Percentiles rank a stretch among this genome's conserved stretches.
These are phyloP conservation scores for Myripristis jacobus DNA, from an alignment of 2,797 vertebrate genomes.

Conservation along the genomic window DNA sequence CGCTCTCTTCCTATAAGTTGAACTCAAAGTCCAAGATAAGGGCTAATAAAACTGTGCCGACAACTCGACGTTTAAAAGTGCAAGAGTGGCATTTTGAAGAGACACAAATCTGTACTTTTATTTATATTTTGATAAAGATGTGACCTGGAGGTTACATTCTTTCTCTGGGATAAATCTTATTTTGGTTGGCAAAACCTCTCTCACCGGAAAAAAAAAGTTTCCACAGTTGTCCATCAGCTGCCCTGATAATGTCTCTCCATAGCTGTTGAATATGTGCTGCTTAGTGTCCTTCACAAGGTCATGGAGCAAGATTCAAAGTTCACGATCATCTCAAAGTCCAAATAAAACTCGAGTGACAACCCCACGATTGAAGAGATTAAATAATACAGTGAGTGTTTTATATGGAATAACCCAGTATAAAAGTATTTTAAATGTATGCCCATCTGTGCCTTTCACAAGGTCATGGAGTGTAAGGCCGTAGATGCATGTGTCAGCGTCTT, in stretches of 20 bases:
- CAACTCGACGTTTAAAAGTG: background rate
- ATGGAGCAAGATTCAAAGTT: conserved; percentile 12
- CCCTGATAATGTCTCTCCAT: background rate
- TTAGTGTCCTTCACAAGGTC: conserved; percentile 72
- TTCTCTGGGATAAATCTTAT: background rate
- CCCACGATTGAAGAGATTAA: background rate
- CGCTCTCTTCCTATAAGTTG: conserved; percentile 2
- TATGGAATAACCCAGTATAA: background rate
- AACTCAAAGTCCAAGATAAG: background rate
- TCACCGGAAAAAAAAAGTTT: background rate
- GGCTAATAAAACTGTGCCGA: background rate
- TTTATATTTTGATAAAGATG: no score
- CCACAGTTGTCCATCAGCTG: background rate
- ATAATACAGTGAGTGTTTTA: background rate
- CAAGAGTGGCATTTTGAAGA: rapidly evolving
- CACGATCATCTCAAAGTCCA: background rate
- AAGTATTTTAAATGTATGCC: background rate
- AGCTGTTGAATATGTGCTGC: background rate
- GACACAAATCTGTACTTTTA: background rate
- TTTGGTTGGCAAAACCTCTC: background rate
- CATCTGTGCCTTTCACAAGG: conserved; percentile 45
- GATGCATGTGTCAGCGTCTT: no score
- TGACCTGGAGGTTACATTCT: background rate
- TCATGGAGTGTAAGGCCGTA: conserved; percentile 18
- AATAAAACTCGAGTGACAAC: background rate